Evolutionary conservation across 2,888 invertebrate genomes (phyloP).

Genomic region (Rhabditophanes sp.): DNA sequence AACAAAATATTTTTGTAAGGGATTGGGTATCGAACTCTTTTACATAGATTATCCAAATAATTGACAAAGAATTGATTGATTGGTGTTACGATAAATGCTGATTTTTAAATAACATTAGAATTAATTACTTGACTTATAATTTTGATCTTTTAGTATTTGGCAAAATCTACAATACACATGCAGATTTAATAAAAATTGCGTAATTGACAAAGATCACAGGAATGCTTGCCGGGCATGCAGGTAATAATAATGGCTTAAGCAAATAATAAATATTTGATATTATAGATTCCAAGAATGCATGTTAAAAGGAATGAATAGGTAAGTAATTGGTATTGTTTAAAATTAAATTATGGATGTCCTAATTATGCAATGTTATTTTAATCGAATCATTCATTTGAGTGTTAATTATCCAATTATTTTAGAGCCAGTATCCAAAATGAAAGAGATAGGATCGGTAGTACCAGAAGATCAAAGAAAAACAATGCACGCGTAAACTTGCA

Average conservation of each 20-base stretch:
- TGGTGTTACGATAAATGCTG: too few relatives aligned
- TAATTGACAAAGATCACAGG: constrained; percentile 44
- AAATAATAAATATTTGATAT: constrained; percentile 36
- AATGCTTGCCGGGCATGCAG: constrained; percentile 43
- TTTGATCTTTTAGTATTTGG: constrained; percentile 36
- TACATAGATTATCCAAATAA: too few relatives aligned
- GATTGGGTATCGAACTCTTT: too few relatives aligned
- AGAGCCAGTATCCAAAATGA: constrained; percentile 49
- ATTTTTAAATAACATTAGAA: too few relatives aligned
- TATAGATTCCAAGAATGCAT: constrained; percentile 40
- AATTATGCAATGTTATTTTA: too few relatives aligned
- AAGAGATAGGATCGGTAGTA: constrained; percentile 64
- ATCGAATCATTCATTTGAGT: too few relatives aligned
- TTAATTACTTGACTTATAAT: too few relatives aligned
- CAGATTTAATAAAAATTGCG: constrained; percentile 41
- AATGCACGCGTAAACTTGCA: too few relatives aligned
- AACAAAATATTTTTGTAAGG: too few relatives aligned
- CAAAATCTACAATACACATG: constrained; percentile 44
- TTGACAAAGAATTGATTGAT: too few relatives aligned
- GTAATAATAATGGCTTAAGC: constrained; percentile 42
- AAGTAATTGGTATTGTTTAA: constrained; percentile 65
- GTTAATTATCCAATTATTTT: not conserved
- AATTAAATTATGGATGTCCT: too few relatives aligned
- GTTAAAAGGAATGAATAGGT: constrained; percentile 38
- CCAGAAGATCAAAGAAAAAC: too few relatives aligned